A percentile compares a stretch with the other conserved stretches of the same genome.
Conservation (phyloP, 2,113 vertebrate species). For the Antechinus stuartii region DNA sequence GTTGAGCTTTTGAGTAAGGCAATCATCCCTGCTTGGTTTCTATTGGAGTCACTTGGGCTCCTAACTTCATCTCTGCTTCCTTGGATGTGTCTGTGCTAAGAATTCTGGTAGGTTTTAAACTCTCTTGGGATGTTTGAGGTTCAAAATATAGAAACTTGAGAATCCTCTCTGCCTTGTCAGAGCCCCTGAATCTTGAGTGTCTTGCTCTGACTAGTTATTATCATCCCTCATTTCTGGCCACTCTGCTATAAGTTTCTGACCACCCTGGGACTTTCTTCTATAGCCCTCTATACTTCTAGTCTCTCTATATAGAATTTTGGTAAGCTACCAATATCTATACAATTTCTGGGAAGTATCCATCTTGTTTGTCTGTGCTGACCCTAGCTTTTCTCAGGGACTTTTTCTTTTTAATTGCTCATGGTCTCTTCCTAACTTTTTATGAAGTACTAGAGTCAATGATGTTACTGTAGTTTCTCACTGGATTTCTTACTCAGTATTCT, state of each 20-base stretch:
- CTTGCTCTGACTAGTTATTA: background rate
- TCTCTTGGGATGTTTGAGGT: background rate
- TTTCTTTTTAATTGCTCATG: background rate
- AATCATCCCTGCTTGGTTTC: background rate
- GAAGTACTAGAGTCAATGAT: background rate
- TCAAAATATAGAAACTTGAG: background rate
- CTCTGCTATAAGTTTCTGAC: background rate
- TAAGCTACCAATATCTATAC: background rate
- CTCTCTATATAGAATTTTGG: background rate
- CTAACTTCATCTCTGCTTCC: background rate
- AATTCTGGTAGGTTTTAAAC: background rate
- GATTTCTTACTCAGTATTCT: background rate
- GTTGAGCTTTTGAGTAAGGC: background rate
- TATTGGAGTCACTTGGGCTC: background rate
- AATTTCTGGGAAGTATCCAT: background rate
- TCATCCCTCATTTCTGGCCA: background rate
- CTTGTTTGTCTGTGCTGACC: background rate
- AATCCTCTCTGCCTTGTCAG: background rate
- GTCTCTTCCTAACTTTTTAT: background rate
- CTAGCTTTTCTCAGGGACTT: background rate
- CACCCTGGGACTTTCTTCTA: background rate
- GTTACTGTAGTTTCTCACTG: background rate
- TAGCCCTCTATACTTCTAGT: background rate
- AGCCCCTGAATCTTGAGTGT: background rate
- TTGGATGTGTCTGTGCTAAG: background rate